phyloP scores from a whole-genome alignment of 2,113 vertebrate genomes.

The Agapornis roseicollis region DNA sequence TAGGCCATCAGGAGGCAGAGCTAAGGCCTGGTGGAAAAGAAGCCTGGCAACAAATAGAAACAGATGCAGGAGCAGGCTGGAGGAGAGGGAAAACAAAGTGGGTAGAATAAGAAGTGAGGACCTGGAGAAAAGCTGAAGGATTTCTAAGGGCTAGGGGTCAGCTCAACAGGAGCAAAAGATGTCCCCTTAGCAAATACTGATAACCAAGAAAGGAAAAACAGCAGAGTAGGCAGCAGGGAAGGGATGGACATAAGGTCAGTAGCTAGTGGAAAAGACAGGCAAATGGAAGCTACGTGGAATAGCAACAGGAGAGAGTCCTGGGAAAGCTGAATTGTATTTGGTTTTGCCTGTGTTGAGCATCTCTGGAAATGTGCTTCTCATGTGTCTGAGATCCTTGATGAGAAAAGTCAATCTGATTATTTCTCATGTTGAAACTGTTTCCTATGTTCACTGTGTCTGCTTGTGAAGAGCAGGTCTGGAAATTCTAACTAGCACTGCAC shows the following conservation, averaged over 20 bases:
- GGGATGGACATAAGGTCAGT: not conserved
- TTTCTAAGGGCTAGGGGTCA: not conserved
- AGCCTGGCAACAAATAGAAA: not conserved
- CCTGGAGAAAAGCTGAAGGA: not conserved
- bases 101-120: not conserved
- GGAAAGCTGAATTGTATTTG: not conserved
- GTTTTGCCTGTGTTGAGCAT: not conserved
- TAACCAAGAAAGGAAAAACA: not conserved
- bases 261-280: not conserved
- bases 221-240: not conserved
- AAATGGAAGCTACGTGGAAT: not conserved
- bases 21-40: not conserved
- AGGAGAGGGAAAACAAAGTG: not conserved
- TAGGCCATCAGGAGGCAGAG: not conserved
- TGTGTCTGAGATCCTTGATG: not conserved
- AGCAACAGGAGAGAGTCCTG: not conserved
- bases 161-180: not conserved
- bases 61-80: rapidly evolving
- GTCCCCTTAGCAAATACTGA: not conserved
- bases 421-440: not conserved
- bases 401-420: not conserved
- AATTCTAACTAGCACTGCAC: not conserved
- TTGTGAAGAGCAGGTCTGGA: not conserved
- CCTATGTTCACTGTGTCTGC: not conserved
- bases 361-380: not conserved